Percentiles rank a stretch among this genome's conserved stretches.
These are phyloP conservation scores for Rhinoraja longicauda DNA, from an alignment of 2,797 vertebrate genomes.

Conservation along the genomic window DNA sequence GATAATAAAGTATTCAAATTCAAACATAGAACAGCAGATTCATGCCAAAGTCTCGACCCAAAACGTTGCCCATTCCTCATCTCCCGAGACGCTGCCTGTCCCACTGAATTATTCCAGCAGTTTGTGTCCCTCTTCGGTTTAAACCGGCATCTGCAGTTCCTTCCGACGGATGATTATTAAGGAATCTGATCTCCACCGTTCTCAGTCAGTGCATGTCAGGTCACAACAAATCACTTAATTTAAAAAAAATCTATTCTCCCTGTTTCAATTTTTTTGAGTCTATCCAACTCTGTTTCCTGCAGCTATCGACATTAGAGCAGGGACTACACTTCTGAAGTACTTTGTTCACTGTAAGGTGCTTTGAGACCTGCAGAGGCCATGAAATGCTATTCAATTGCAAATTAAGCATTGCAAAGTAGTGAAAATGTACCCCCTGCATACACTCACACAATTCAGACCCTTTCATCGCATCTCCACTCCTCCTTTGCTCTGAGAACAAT, in stretches of 20 bases:
- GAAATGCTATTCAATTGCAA: neutral
- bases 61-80: too few relatives aligned
- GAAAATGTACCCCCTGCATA: neutral
- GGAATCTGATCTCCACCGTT: too few relatives aligned
- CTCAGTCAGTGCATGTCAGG: neutral
- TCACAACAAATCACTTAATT: neutral
- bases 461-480: neutral
- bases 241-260: neutral
- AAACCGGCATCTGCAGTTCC: too few relatives aligned
- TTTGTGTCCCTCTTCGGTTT: too few relatives aligned
- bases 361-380: neutral
- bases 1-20: too few relatives aligned
- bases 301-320: neutral
- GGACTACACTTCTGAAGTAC: neutral
- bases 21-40: too few relatives aligned
- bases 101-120: too few relatives aligned
- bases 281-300: neutral
- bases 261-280: neutral
- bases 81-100: too few relatives aligned
- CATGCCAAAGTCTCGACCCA: too few relatives aligned
- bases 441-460: neutral
- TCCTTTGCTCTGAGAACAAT: neutral
- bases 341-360: neutral
- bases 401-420: neutral
- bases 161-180: too few relatives aligned